These are phyloP conservation scores for Thaleichthys pacificus DNA, from an alignment of 2,797 vertebrate genomes.

Conservation along the genomic window DNA sequence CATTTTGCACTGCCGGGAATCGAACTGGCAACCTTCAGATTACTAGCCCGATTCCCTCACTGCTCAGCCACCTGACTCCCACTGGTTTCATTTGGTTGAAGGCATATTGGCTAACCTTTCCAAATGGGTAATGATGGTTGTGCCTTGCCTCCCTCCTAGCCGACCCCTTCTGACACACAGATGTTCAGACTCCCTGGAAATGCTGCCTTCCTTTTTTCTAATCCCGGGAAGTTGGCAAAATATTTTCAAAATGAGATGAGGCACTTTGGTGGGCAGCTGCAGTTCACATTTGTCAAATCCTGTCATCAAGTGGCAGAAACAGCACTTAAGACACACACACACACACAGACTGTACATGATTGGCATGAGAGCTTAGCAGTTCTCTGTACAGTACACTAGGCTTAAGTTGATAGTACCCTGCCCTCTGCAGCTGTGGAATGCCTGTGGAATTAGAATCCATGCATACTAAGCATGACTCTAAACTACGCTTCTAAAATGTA, in stretches of 20 bases:
- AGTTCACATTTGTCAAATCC: slow-evolving; percentile 80
- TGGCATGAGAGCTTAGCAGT: background rate
- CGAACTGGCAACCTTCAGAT: too few species aligned
- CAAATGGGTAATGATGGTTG: slow-evolving; percentile 37
- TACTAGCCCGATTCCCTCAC: too few species aligned
- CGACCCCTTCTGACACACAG: slow-evolving; percentile 64
- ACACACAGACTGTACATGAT: background rate
- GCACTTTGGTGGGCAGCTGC: slow-evolving; percentile 78
- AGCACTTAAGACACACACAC: slow-evolving; percentile 58
- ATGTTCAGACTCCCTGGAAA: slow-evolving; percentile 70
- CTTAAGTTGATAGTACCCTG: background rate
- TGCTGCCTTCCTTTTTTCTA: slow-evolving; percentile 52
- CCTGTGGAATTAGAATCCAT: background rate
- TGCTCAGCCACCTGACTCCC: too few species aligned
- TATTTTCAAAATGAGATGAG: slow-evolving; percentile 72
- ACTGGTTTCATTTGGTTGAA: slow-evolving; percentile 67
- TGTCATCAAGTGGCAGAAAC: slow-evolving; percentile 72
- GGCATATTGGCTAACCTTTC: slow-evolving; percentile 75
- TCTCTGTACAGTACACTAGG: background rate
- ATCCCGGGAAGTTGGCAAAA: slow-evolving; percentile 71
- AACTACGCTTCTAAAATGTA: slow-evolving; percentile 17
- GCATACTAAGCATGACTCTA: background rate
- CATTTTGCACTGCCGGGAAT: too few species aligned
- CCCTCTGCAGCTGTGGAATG: background rate
- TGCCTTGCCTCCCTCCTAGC: slow-evolving; percentile 37